These are phyloP conservation scores for Zootermopsis nevadensis DNA, from an alignment of 2,888 invertebrate genomes.

Conservation along the genomic window DNA sequence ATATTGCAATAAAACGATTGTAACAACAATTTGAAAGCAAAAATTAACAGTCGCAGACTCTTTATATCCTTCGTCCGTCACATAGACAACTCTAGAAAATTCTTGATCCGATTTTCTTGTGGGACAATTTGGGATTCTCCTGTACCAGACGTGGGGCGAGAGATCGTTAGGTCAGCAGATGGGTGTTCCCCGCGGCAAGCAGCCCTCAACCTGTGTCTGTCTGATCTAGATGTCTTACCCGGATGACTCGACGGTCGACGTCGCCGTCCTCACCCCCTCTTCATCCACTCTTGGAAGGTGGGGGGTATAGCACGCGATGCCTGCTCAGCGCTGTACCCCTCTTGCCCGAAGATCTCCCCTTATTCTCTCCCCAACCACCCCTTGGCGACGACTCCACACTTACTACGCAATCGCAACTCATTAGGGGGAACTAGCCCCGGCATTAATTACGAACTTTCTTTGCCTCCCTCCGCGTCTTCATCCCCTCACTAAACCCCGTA, in stretches of 20 bases:
- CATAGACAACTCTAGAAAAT: too few species aligned
- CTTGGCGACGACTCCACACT: conserved; percentile 45
- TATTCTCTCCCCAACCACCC: conserved; percentile 25
- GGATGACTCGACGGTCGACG: conserved; percentile 31
- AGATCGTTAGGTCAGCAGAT: too few species aligned
- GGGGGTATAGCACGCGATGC: conserved; percentile 40
- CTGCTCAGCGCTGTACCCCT: conserved; percentile 38
- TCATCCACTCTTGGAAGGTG: neutral
- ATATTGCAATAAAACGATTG: too few species aligned
- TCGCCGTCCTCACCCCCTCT: conserved; percentile 10
- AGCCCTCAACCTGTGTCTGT: neutral
- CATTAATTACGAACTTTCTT: conserved; percentile 52
- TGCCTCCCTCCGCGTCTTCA: conserved; percentile 39
- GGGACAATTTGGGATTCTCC: neutral
- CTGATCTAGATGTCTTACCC: conserved; percentile 27
- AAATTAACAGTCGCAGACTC: too few species aligned
- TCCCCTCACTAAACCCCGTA: conserved; percentile 16
- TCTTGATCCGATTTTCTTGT: neutral
- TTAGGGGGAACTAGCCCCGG: conserved; percentile 47
- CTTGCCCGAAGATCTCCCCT: conserved; percentile 26
- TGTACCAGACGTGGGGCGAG: neutral
- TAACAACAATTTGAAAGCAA: too few species aligned
- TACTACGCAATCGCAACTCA: conserved; percentile 53
- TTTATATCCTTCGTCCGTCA: too few species aligned
- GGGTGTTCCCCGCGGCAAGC: neutral